A percentile compares a stretch with the other conserved stretches of the same genome.
Conservation (phyloP, 2,113 vertebrate species). For the Lampris incognitus region DNA sequence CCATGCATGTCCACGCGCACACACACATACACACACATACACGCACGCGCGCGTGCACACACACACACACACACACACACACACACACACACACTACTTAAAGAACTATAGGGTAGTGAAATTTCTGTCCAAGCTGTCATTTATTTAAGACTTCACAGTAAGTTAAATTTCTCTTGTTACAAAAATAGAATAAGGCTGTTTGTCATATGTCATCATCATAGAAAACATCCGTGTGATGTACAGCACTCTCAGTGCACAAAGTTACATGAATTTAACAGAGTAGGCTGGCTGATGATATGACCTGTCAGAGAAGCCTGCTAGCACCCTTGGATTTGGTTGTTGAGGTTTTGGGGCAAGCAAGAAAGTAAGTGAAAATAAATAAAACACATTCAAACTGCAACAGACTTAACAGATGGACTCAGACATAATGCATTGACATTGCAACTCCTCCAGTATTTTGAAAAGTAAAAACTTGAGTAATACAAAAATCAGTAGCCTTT, state of each 20-base stretch:
- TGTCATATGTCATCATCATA: conserved; percentile 76
- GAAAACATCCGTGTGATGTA: conserved; percentile 81
- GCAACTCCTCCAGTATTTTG: conserved; percentile 52
- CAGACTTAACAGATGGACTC: conserved; percentile 65
- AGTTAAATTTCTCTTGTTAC: conserved; percentile 78
- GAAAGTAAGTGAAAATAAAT: conserved; percentile 57
- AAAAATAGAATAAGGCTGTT: conserved; percentile 81
- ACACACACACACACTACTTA: conserved; percentile 29
- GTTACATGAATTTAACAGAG: conserved; percentile 74
- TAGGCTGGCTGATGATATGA: conserved; percentile 60
- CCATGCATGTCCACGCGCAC: too few species aligned
- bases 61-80: not conserved
- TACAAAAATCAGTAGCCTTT: conserved; percentile 64
- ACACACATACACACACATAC: not conserved
- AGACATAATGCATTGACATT: conserved; percentile 61
- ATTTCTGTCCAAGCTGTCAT: conserved; percentile 79
- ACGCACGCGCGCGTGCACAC: not conserved
- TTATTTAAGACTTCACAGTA: conserved; percentile 86
- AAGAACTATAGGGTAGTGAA: conserved; percentile 50
- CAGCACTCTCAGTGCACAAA: conserved; percentile 77
- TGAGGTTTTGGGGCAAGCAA: conserved; percentile 58
- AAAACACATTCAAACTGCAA: conserved; percentile 67
- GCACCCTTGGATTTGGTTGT: conserved; percentile 64
- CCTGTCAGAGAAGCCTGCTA: conserved; percentile 69
- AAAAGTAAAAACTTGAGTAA: conserved; percentile 58